Evolutionary conservation across 2,797 vertebrate species (phyloP), one percentile per base, ranked within the genome.

Genomic region (Kryptopterus vitreolus): DNA sequence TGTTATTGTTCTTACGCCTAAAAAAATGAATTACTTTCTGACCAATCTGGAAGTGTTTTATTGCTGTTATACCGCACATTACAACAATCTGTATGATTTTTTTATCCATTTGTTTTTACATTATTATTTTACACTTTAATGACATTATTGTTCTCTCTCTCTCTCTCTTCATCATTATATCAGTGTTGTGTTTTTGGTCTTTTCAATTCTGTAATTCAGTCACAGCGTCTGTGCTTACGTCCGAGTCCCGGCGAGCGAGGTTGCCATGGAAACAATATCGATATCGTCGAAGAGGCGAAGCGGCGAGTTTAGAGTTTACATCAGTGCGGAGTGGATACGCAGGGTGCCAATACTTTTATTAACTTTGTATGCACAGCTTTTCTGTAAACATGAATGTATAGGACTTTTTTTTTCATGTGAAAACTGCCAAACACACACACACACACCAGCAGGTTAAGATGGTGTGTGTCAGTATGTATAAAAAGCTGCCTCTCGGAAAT

Each of bases 401-500:
- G n/a, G n/a, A n/a, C n/a, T n/a, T n/a, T n/a, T 10, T 43, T 43
- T 43, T 43, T 10, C 38, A 43, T 43, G 38, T 43, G 1, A 10
- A 10, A 43, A 10, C 38, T 43, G 38, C 38, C 38, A 43, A 43
- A 43, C 38, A 15, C 61, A 66, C 58, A 68, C 63, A 80, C 7
- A 59, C 38, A 75, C 3, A 10, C 38, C 38, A 43, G 6, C 38
- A 43, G 38, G 20, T 35, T 29, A n/a, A 61, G 55, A 63, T 52
- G 26, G 68, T 52, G 15, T 10, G 2, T 46, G 53, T 29, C 68
- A 20, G 48, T 38, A 20, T 33, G 71, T n/a, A 29, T 35, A 75
- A 46, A 62, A 75, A 66, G 24, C n/a, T 75, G 52, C 63, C 62
- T 50, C 29, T 73, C 11, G 13, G 33, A 22, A 52, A 52, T 81